A percentile compares a stretch with the other conserved stretches of the same genome.
phyloP scores from a whole-genome alignment of 92 coral and sea anemone genomes.

The Meandrina meandrites region DNA sequence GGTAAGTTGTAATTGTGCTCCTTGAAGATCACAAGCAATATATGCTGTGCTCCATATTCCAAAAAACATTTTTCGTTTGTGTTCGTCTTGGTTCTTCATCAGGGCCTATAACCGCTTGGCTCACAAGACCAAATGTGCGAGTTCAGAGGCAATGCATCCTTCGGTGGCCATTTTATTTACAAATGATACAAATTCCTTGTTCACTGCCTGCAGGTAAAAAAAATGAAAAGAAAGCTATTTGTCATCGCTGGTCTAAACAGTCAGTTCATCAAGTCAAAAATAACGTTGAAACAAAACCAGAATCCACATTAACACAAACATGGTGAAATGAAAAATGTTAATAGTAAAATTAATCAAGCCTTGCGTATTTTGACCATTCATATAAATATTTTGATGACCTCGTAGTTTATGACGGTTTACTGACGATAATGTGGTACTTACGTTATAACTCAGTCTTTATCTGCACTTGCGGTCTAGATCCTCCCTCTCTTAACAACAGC shows the following conservation, averaged over 20 bases:
- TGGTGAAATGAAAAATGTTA: neutral
- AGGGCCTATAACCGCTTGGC: neutral
- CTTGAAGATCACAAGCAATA: neutral
- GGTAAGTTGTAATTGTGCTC: neutral
- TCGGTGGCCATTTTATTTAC: conserved; percentile 9
- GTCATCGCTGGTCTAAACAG: conserved; percentile 1
- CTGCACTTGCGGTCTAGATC: neutral
- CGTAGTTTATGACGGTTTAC: neutral
- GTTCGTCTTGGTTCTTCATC: neutral
- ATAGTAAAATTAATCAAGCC: neutral
- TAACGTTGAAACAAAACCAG: neutral
- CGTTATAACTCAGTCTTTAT: neutral
- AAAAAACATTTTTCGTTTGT: neutral
- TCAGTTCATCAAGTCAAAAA: neutral
- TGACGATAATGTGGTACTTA: neutral
- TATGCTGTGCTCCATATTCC: neutral
- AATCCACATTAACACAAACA: neutral
- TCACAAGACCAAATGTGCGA: neutral
- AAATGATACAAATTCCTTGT: neutral
- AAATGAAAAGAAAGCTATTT: neutral
- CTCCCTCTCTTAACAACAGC: conserved; percentile 7
- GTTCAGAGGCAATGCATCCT: neutral
- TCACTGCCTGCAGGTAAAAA: conserved; percentile 6
- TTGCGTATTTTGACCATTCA: neutral
- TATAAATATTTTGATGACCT: neutral